Base-by-base conservation (phyloP, 2,797 vertebrate genomes). In the Gila robusta region DNA sequence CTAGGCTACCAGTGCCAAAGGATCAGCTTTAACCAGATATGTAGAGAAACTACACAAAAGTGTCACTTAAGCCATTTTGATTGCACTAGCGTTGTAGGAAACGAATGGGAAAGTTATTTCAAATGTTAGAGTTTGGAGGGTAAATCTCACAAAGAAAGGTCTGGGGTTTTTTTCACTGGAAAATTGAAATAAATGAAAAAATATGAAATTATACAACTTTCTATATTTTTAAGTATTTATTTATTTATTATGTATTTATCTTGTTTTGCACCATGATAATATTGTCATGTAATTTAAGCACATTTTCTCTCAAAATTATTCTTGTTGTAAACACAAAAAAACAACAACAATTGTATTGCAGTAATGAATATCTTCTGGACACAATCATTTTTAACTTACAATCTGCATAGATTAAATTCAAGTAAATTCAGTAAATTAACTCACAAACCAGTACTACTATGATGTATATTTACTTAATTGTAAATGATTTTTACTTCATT, bases 21-120 rank as follows among this genome's bases (percentile, higher is more conserved):
- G 70, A 76, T 41, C 44, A 62, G 39, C 59, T 32, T 85, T 83
- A 81, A 69, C 44, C 56, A 5, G 32, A 81, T 32, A 71, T 41
- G 71, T 12, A 49, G 41, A 84, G 62, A 62, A 83, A 81, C 26
- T 59, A 64, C 69, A 78, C 54, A 59, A 82, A 85, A 83, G 74
- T 64, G 39, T 35, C 77, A 52, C 81, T 82, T 82, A 62, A 69
- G 70, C 44, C 23, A 47, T 64, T 72, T 62, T 74, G 9, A 77
- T 41, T 7, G 21, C 9, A 54, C 21, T 52, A 47, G n/a, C 32
- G 5, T 64, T 74, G 35, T 76, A 28, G 4, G 9, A 62, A 70
- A 86, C 11, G 0, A n/a, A 49, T 26, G 37, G 54, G 10, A 84
- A 74, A 28, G 12, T 23, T 54, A 81, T 81, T 49, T 26, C 16